These are phyloP conservation scores for Pseudopleuronectes americanus DNA, from an alignment of 2,797 vertebrate genomes.

Conservation along the genomic window DNA sequence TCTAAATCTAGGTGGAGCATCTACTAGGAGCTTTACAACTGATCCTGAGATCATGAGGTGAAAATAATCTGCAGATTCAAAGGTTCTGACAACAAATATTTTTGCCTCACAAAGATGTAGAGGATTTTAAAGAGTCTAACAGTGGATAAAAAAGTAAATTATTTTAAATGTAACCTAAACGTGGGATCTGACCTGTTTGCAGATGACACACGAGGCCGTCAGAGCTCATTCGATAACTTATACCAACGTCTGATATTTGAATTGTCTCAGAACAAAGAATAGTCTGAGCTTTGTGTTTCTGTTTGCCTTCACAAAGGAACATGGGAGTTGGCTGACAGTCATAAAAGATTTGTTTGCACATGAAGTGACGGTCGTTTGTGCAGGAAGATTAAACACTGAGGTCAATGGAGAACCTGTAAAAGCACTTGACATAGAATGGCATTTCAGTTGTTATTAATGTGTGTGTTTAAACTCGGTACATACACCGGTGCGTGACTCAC, in stretches of 20 bases:
- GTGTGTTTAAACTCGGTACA: slow-evolving; percentile 81
- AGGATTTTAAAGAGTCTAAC: background rate
- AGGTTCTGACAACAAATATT: too few relatives aligned
- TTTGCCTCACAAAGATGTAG: background rate
- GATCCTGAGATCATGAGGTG: background rate
- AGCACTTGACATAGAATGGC: slow-evolving; percentile 79
- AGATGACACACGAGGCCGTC: background rate
- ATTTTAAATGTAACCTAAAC: background rate
- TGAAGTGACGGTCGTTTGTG: slow-evolving; percentile 69
- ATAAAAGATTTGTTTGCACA: slow-evolving; percentile 74
- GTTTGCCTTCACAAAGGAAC: slow-evolving; percentile 33
- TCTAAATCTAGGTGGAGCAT: background rate
- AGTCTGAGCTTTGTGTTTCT: slow-evolving; percentile 39
- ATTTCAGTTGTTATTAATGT: slow-evolving; percentile 85
- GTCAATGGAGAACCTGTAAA: slow-evolving; percentile 81
- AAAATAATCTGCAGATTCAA: background rate
- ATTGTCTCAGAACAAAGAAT: slow-evolving; percentile 26
- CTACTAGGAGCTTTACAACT: background rate
- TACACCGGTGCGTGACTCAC: slow-evolving; percentile 42
- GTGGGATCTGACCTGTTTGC: background rate
- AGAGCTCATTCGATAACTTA: background rate
- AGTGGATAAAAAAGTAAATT: background rate
- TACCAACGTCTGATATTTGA: background rate
- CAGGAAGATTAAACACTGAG: slow-evolving; percentile 77
- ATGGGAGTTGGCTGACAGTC: slow-evolving; percentile 59